Evolutionary conservation across 2,797 vertebrate species (phyloP).

Genomic region (Sebastes iracundus): DNA sequence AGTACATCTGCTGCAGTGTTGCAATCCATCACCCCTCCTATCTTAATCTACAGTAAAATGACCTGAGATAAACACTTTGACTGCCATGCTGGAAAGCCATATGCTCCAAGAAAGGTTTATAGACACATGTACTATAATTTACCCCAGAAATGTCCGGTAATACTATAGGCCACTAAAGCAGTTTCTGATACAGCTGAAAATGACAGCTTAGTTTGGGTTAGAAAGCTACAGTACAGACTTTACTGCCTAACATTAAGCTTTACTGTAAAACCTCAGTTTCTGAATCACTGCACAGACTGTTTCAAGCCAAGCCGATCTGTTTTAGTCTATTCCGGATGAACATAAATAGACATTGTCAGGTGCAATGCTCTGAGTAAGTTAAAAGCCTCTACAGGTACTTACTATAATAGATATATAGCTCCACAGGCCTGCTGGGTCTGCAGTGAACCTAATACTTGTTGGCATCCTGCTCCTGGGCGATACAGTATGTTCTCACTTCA

Average conservation of each 20-base stretch:
- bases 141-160: background rate
- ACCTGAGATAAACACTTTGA: background rate
- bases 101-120: background rate
- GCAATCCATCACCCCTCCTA: background rate
- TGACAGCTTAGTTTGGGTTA: background rate
- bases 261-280: background rate
- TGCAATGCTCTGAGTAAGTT: background rate
- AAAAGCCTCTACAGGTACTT: background rate
- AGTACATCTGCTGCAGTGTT: background rate
- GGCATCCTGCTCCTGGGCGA: background rate
- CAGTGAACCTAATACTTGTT: background rate
- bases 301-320: background rate
- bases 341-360: background rate
- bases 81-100: background rate
- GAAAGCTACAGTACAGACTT: background rate
- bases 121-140: background rate
- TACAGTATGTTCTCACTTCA: background rate
- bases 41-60: background rate
- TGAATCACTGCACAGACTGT: background rate
- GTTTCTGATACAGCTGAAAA: background rate
- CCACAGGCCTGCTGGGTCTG: background rate
- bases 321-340: background rate
- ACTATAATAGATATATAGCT: background rate
- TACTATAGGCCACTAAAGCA: background rate
- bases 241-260: background rate